A percentile compares a stretch with the other conserved stretches of the same genome.
Conservation (phyloP, 2,113 vertebrate species). For the Calidris pugnax region DNA sequence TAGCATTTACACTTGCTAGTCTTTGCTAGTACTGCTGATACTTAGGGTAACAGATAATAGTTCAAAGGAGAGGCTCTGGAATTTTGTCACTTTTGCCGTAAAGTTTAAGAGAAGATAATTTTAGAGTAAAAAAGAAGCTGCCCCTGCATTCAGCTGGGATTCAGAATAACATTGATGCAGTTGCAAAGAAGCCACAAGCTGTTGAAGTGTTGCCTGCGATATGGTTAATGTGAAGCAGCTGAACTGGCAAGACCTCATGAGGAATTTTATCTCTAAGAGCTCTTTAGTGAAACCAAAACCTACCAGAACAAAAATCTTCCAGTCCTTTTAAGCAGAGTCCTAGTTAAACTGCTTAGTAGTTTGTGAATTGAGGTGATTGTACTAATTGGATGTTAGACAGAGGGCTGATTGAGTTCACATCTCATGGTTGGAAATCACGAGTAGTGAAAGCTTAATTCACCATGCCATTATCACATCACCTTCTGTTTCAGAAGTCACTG, state of each 20-base stretch:
- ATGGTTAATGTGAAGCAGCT: not conserved
- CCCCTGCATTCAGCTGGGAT: not conserved
- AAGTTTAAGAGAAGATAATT: not conserved
- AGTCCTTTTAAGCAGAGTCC: not conserved
- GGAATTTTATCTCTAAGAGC: not conserved
- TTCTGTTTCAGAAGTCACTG: not conserved
- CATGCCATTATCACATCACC: not conserved
- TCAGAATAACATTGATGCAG: not conserved
- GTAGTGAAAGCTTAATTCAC: not conserved
- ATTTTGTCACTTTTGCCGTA: not conserved
- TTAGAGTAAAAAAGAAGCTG: not conserved
- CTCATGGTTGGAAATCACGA: not conserved
- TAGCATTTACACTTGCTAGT: not conserved
- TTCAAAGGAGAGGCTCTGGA: not conserved
- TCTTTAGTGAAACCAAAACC: slow-evolving; percentile 1
- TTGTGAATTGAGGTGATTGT: not conserved
- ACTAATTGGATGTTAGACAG: not conserved
- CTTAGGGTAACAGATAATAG: not conserved
- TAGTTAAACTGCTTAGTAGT: not conserved
- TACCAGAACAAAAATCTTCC: not conserved
- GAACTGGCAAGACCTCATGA: not conserved
- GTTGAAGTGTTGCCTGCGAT: not conserved
- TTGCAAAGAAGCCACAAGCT: not conserved
- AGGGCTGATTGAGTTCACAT: not conserved
- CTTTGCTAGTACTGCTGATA: not conserved